phyloP scores from a whole-genome alignment of 2,797 vertebrate genomes.

The Vultur gryphus region DNA sequence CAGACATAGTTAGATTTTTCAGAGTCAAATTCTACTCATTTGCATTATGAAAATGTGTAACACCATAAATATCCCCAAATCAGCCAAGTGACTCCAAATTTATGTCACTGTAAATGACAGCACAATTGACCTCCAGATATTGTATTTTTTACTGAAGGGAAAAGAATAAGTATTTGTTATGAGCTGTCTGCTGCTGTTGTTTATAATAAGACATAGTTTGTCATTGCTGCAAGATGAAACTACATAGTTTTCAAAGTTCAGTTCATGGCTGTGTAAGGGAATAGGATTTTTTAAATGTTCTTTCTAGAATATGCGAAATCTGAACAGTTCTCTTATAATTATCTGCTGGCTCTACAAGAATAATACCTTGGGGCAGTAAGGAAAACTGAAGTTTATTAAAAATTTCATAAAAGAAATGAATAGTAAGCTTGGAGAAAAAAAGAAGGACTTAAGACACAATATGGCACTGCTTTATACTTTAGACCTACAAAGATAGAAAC shows the following conservation, averaged over 20 bases:
- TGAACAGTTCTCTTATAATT: neutral
- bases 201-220: neutral
- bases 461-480: neutral
- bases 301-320: neutral
- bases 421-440: neutral
- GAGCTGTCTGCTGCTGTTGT: neutral
- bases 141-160: neutral
- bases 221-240: conserved; percentile 3
- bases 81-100: neutral
- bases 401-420: conserved; percentile 19
- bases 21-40: neutral
- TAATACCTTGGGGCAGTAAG: conserved; percentile 30
- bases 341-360: neutral
- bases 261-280: neutral
- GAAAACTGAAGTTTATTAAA: conserved; percentile 48
- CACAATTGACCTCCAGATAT: neutral
- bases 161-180: neutral
- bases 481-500: neutral
- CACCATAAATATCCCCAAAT: neutral
- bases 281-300: neutral
- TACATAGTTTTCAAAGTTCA: neutral
- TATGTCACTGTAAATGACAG: neutral
- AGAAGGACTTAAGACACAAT: neutral
- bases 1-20: neutral
- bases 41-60: neutral